Percentiles rank a stretch among this genome's conserved stretches.
phyloP scores from a whole-genome alignment of 1,140 invertebrate genomes.

The Drosophila ercepeae region DNA sequence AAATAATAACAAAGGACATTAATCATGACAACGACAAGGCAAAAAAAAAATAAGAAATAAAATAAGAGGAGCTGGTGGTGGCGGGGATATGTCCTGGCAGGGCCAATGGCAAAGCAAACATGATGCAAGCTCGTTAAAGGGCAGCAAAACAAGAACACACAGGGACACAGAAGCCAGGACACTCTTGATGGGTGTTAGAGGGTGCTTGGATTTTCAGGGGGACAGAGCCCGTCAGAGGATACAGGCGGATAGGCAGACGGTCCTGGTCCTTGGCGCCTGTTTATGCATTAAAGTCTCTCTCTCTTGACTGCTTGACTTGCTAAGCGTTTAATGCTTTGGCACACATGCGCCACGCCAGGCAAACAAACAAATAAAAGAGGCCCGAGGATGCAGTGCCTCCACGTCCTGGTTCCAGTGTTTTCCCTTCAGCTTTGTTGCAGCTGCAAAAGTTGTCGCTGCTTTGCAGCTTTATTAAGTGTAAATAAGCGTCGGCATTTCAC shows the following conservation, averaged over 20 bases:
- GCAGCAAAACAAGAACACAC: slow-evolving; percentile 54
- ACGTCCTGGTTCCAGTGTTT: slow-evolving; percentile 20
- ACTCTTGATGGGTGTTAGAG: neutral
- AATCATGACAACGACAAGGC: slow-evolving; percentile 59
- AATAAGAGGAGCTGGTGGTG: neutral
- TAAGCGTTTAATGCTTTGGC: slow-evolving; percentile 71
- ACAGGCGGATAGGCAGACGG: neutral
- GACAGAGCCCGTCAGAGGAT: slow-evolving; percentile 1
- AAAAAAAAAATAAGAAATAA: slow-evolving; percentile 3
- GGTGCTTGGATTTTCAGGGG: slow-evolving; percentile 1
- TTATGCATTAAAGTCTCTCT: slow-evolving; percentile 53
- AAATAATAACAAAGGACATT: slow-evolving; percentile 64
- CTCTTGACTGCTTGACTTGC: slow-evolving; percentile 48
- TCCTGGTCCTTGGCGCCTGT: slow-evolving; percentile 29
- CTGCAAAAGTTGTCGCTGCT: slow-evolving; percentile 50
- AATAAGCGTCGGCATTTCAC: slow-evolving; percentile 76
- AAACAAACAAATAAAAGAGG: slow-evolving; percentile 33
- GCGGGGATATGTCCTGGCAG: neutral
- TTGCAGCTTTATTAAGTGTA: slow-evolving; percentile 75
- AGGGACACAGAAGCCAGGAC: slow-evolving; percentile 22
- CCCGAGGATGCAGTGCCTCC: slow-evolving; percentile 7
- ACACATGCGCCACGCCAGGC: slow-evolving; percentile 40
- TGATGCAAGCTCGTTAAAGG: slow-evolving; percentile 70
- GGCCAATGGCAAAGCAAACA: slow-evolving; percentile 66
- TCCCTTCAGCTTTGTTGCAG: slow-evolving; percentile 49